These are phyloP conservation scores for Nomada fucata DNA, from an alignment of 2,888 invertebrate genomes.

Conservation along the genomic window DNA sequence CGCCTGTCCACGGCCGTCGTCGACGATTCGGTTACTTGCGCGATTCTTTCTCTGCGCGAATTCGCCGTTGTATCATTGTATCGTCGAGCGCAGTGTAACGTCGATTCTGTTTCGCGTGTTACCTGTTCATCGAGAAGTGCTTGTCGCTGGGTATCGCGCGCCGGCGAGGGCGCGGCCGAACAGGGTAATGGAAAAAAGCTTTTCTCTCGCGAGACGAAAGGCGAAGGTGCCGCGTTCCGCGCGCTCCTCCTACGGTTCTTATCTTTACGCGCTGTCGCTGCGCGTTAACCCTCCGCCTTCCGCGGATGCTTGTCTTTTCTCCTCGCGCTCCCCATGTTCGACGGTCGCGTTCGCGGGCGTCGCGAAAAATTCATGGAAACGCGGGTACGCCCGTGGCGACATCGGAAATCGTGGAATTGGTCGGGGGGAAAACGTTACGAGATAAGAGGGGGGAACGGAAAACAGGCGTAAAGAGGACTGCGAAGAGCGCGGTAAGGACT, in stretches of 20 bases:
- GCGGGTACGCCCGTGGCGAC: conserved; percentile 47
- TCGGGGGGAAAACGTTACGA: conserved; percentile 22
- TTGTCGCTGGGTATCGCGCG: conserved; percentile 61
- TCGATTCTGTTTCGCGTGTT: conserved; percentile 66
- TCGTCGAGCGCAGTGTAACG: conserved; percentile 36
- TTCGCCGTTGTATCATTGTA: no score
- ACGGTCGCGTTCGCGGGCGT: conserved; percentile 14
- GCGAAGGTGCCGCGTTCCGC: conserved; percentile 36
- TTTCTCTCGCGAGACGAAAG: conserved; percentile 67
- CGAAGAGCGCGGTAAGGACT: conserved; percentile 54
- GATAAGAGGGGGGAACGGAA: conserved; percentile 17
- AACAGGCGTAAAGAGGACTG: background rate
- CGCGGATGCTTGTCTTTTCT: background rate
- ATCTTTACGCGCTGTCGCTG: conserved; percentile 11
- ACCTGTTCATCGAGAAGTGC: conserved; percentile 68
- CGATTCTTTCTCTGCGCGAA: conserved; percentile 39
- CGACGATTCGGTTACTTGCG: conserved; percentile 56
- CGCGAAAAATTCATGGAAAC: conserved; percentile 51
- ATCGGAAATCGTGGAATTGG: conserved; percentile 21
- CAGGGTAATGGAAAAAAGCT: conserved; percentile 59
- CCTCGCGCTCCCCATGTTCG: background rate
- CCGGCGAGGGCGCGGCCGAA: conserved; percentile 48
- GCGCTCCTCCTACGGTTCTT: conserved; percentile 14
- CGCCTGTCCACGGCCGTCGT: background rate
- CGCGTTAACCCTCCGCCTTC: conserved; percentile 24